These are phyloP conservation scores for Phyllostomus discolor DNA, from an alignment of 2,113 vertebrate species.

Conservation along the genomic window DNA sequence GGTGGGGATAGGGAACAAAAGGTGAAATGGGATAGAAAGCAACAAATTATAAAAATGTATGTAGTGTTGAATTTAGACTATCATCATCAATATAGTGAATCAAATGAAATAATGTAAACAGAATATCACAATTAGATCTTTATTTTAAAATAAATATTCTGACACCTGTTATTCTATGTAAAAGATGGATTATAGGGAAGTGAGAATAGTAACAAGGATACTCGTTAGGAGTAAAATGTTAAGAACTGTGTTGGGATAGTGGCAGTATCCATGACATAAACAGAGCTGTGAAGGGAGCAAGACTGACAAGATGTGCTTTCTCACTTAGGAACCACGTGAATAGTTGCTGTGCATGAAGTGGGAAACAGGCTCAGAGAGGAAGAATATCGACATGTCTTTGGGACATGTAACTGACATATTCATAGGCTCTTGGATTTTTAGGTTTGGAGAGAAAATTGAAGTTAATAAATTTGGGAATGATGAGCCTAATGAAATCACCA, in stretches of 20 bases:
- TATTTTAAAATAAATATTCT: conserved; percentile 11
- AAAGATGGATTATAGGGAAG: background rate
- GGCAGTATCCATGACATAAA: background rate
- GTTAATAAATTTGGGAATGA: background rate
- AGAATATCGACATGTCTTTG: background rate
- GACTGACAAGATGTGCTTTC: background rate
- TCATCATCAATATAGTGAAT: background rate
- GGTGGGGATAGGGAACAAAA: background rate
- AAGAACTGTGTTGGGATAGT: background rate
- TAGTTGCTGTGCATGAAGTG: background rate
- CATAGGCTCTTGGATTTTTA: background rate
- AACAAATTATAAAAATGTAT: background rate
- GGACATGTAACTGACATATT: background rate
- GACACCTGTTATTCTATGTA: background rate
- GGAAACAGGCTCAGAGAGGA: background rate
- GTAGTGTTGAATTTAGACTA: background rate
- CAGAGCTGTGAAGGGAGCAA: background rate
- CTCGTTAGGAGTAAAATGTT: background rate
- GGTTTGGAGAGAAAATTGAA: conserved; percentile 11
- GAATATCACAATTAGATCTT: background rate
- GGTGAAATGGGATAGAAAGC: background rate
- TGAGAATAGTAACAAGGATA: background rate
- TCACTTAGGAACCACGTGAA: background rate
- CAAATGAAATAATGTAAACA: background rate
- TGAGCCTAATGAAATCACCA: background rate